Evolutionary conservation across 2,797 vertebrate species (phyloP).

Genomic region (Acipenser oxyrinchus): DNA sequence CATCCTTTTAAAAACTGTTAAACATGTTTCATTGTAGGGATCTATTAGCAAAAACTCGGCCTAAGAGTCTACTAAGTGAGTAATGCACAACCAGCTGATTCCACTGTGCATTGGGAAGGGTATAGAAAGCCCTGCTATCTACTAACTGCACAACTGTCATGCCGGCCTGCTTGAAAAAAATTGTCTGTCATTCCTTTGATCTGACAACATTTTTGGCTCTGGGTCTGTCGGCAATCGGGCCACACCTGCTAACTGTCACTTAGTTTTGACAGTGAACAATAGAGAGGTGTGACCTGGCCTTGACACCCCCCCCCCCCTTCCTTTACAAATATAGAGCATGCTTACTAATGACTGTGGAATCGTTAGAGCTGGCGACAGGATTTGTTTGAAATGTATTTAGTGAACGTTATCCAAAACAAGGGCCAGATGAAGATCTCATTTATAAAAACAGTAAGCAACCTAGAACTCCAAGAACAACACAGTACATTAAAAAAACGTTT

Average conservation of each 20-base stretch:
- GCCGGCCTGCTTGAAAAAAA: background rate
- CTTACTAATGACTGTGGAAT: background rate
- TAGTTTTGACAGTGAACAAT: conserved; percentile 2
- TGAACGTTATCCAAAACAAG: no score
- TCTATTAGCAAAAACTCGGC: background rate
- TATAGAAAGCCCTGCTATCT: background rate
- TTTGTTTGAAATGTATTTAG: no score
- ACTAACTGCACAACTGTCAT: background rate
- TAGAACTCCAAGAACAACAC: no score
- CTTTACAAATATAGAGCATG: background rate
- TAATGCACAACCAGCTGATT: background rate
- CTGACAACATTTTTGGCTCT: background rate
- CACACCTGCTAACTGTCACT: background rate
- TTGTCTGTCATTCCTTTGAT: background rate
- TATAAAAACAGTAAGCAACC: no score
- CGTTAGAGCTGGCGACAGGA: no score
- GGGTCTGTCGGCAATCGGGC: background rate
- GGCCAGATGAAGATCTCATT: no score
- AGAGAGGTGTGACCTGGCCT: background rate
- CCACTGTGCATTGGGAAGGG: background rate
- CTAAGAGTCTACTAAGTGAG: background rate
- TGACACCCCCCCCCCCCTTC: background rate
- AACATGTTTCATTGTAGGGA: no score
- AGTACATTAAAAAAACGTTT: no score
- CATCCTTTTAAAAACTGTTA: no score